These are phyloP conservation scores for Eurosta solidaginis DNA, from an alignment of 1,140 invertebrate species.

Conservation along the genomic window DNA sequence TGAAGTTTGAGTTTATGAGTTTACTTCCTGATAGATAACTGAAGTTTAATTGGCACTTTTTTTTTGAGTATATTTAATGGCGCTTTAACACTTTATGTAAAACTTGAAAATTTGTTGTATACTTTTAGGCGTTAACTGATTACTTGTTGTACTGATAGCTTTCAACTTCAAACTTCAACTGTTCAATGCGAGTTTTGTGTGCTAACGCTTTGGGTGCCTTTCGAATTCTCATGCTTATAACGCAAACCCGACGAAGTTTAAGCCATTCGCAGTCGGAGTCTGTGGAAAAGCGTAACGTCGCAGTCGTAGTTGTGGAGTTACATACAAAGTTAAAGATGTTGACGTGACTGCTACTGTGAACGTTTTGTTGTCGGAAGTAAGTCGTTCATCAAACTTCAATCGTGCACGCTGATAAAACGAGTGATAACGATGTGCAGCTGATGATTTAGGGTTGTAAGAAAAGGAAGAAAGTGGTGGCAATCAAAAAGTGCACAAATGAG, in stretches of 20 bases:
- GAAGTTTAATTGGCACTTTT: no score
- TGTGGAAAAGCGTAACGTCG: background rate
- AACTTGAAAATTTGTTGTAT: no score
- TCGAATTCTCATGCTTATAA: background rate
- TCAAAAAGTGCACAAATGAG: background rate
- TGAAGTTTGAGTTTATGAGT: background rate
- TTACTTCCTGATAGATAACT: background rate
- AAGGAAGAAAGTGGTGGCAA: background rate
- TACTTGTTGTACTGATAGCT: background rate
- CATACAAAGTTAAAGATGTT: background rate
- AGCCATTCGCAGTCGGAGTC: background rate
- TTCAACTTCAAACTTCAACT: slow-evolving; percentile 28
- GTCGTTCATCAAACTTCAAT: background rate
- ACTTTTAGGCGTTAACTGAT: background rate
- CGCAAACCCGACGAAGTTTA: background rate
- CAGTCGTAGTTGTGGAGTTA: background rate
- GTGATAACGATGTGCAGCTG: slow-evolving; percentile 34
- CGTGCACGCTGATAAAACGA: slow-evolving; percentile 40
- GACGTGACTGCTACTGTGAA: background rate
- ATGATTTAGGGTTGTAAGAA: background rate
- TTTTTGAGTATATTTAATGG: no score
- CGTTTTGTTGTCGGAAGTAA: background rate
- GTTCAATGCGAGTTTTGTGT: slow-evolving; percentile 14
- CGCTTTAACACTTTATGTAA: no score
- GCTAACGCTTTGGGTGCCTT: slow-evolving; percentile 7